Conservation (phyloP, 2,888 invertebrate genomes). For the Lithophane leautieri region DNA sequence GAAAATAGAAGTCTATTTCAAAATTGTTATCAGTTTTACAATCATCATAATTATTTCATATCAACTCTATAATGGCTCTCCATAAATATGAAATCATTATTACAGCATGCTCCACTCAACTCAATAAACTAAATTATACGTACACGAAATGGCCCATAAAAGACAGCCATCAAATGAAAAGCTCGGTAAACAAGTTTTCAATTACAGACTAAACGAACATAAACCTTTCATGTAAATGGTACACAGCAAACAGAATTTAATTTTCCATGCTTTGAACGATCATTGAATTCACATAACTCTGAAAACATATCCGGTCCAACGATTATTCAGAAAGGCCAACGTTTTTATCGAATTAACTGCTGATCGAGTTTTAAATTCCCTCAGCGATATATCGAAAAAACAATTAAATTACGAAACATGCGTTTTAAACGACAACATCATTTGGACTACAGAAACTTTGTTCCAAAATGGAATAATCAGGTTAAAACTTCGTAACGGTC, state of each 20-base stretch:
- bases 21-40: conserved; percentile 4
- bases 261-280: conserved; percentile 51
- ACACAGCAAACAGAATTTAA: conserved; percentile 57
- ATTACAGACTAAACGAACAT: conserved; percentile 45
- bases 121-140: conserved; percentile 39
- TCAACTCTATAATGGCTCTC: conserved; percentile 11
- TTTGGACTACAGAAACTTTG: conserved; percentile 38
- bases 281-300: conserved; percentile 52
- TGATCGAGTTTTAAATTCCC: conserved; percentile 50
- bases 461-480: conserved; percentile 52
- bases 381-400: conserved; percentile 41
- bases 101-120: conserved; percentile 28
- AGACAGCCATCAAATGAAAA: conserved; percentile 50
- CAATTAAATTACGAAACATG: conserved; percentile 43
- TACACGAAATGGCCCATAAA: conserved; percentile 35
- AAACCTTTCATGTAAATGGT: conserved; percentile 49
- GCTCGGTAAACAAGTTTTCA: conserved; percentile 52
- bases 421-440: conserved; percentile 45
- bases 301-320: conserved; percentile 54
- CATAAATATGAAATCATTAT: conserved; percentile 36
- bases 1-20: not conserved
- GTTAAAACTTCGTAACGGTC: conserved; percentile 71
- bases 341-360: conserved; percentile 49
- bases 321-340: conserved; percentile 43
- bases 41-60: not conserved